Conservation (phyloP, 92 coral and sea anemone species). For the Porites evermanni region DNA sequence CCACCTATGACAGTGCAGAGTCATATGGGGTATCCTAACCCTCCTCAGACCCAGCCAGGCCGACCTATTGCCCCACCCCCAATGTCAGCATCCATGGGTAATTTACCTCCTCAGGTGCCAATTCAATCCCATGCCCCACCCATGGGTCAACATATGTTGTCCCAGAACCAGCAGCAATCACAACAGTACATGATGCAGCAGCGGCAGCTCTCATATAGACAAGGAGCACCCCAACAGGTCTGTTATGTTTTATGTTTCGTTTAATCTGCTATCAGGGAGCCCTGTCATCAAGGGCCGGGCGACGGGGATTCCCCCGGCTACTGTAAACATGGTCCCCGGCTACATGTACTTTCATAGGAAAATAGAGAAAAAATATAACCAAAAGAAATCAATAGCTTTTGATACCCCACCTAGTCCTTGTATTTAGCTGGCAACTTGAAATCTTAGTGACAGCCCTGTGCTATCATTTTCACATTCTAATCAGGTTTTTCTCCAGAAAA, state of each 20-base stretch:
- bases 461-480: no score
- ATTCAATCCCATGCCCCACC: slow-evolving; percentile 81
- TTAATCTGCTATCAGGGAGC: background rate
- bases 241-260: background rate
- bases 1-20: slow-evolving; percentile 77
- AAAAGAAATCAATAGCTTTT: no score
- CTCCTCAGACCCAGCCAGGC: slow-evolving; percentile 70
- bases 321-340: no score
- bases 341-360: no score
- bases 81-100: slow-evolving; percentile 68
- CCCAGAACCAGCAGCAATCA: slow-evolving; percentile 82
- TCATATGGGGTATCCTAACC: slow-evolving; percentile 67
- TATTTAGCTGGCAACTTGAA: no score
- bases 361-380: no score
- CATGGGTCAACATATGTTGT: slow-evolving; percentile 86
- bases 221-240: slow-evolving; percentile 85
- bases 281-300: no score
- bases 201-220: slow-evolving; percentile 87
- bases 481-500: no score
- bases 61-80: slow-evolving; percentile 66
- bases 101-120: slow-evolving; percentile 70
- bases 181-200: slow-evolving; percentile 94
- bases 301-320: no score
- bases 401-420: no score
- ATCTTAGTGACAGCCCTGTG: background rate